A percentile compares a stretch with the other conserved stretches of the same genome.
Evolutionary conservation across 2,797 vertebrate genomes (phyloP).

Genomic region (Bradypodion ventrale): DNA sequence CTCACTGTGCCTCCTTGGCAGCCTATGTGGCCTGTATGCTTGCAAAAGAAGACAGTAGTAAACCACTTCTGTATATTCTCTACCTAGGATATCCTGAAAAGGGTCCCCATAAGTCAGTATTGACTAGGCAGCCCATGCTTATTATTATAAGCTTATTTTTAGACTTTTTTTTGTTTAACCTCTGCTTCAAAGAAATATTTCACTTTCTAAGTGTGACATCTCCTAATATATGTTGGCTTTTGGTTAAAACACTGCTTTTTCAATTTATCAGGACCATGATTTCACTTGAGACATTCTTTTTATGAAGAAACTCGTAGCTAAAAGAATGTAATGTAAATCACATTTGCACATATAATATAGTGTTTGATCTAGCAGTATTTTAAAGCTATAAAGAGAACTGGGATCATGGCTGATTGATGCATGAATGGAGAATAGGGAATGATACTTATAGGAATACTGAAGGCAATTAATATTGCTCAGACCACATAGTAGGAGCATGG

Average conservation of each 20-base stretch:
- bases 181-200: constrained; percentile 22
- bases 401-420: background rate
- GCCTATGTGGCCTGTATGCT: too few species aligned
- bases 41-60: too few species aligned
- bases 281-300: constrained; percentile 7
- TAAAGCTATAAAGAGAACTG: constrained; percentile 21
- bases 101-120: too few species aligned
- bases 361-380: constrained; percentile 22
- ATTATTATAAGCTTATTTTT: constrained; percentile 1
- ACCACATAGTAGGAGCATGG: background rate
- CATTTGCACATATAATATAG: constrained; percentile 14
- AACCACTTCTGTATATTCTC: too few species aligned
- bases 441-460: constrained; percentile 21
- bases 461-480: constrained; percentile 17
- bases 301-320: constrained; percentile 15
- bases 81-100: too few species aligned
- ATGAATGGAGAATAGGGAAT: constrained; percentile 44
- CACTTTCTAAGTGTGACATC: constrained; percentile 14
- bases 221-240: constrained; percentile 29
- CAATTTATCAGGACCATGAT: background rate
- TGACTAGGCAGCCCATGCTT: too few species aligned
- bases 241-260: constrained; percentile 1
- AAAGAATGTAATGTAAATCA: background rate
- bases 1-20: too few species aligned
- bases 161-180: constrained; percentile 14